Conservation (phyloP, 2,113 vertebrate species). For the Pterophyllum scalare region DNA sequence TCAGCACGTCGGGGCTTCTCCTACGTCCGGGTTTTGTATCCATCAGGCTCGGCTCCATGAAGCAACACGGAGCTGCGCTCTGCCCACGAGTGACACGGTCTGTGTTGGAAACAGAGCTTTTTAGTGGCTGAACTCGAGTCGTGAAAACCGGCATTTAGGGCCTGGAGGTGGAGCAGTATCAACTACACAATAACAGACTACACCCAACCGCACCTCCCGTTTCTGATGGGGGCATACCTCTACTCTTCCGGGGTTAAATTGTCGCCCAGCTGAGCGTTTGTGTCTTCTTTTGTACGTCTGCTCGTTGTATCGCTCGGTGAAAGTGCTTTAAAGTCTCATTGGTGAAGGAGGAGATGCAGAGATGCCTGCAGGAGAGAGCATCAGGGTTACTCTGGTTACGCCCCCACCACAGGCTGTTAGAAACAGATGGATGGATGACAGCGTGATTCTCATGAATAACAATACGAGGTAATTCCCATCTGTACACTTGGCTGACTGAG, state of each 20-base stretch:
- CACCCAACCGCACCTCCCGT: not conserved
- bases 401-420: not conserved
- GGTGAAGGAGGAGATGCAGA: not conserved
- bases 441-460: not conserved
- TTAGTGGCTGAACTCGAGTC: not conserved
- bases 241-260: not conserved
- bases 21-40: not conserved
- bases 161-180: not conserved
- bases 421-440: not conserved
- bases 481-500: no score
- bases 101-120: not conserved
- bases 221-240: not conserved
- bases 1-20: not conserved
- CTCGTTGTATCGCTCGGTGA: not conserved
- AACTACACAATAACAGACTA: not conserved
- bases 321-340: not conserved
- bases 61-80: not conserved
- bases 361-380: not conserved
- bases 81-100: not conserved
- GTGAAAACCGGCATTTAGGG: not conserved
- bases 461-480: no score
- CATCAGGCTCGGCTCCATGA: not conserved
- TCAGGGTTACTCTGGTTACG: not conserved
- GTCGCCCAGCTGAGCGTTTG: not conserved
- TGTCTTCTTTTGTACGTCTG: rapidly evolving